These are phyloP conservation scores for Chionis minor DNA, from an alignment of 2,113 vertebrate genomes.

Conservation along the genomic window DNA sequence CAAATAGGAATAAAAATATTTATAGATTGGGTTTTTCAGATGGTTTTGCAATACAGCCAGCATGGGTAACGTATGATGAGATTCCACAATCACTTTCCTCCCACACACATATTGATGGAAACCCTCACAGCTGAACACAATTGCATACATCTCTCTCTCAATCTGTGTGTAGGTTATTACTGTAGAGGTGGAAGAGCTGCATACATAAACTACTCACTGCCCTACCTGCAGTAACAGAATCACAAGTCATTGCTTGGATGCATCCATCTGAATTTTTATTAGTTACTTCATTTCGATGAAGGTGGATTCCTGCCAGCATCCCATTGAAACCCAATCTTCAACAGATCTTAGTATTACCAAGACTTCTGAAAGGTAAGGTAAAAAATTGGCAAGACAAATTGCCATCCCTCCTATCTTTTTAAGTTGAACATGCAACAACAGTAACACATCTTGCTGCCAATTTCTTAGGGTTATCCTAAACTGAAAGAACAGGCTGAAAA, in stretches of 20 bases:
- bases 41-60: neutral
- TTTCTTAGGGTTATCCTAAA: neutral
- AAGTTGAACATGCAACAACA: neutral
- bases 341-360: neutral
- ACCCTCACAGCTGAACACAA: neutral
- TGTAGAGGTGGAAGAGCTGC: neutral
- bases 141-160: neutral
- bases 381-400: neutral
- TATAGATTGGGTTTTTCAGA: neutral
- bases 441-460: neutral
- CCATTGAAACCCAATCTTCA: neutral
- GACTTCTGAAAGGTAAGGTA: neutral
- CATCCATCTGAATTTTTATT: conserved; percentile 23
- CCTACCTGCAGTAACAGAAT: neutral
- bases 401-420: neutral
- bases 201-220: neutral
- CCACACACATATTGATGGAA: conserved; percentile 4
- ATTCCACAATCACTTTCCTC: conserved; percentile 33
- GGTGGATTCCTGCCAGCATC: neutral
- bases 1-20: conserved; percentile 17
- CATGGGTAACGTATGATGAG: neutral
- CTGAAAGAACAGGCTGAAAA: neutral
- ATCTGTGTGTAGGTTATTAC: neutral
- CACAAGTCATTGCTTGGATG: neutral
- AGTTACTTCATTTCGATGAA: neutral